Base-by-base conservation (phyloP, 2,113 vertebrate genomes). In the Elephantulus edwardii region DNA sequence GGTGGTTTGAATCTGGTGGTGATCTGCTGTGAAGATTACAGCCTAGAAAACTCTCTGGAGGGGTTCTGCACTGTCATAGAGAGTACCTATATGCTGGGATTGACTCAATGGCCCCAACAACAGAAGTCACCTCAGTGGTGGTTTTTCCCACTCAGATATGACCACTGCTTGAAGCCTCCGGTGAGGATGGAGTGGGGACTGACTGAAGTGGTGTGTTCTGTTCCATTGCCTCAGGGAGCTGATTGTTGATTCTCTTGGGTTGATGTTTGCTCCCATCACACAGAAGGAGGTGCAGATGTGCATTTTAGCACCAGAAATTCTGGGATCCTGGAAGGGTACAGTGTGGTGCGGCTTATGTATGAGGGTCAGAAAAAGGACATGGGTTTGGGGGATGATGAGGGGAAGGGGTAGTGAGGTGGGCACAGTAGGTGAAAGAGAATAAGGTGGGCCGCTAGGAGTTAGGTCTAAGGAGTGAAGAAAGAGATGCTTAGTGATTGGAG, bases 171-270 rank as follows among this genome's bases (percentile, higher is more conserved):
- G 40, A 35, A 81, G 40, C 50, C 44, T 50, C 35, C 19, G 86
- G 60, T 14, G 30, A 22, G 70, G 20, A 7, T 13, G 0, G 8
- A 14, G 13, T 28, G 68, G 22, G 14, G 7, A 56, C 11, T 2
- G 6, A 6, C 68, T 8, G 0, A 2, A 26, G 35, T 33, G 6
- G 17, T 28, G 71, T 20, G 22, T 38, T 6, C 17, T 12, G 54
- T 22, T 60, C 22, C 6, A 0, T 33, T 58, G 4, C 40, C 16
- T 22, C 44, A 35, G 76, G 0, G 35, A 30, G 0, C 0, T 4
- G 20, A 62, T 50, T 7, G 40, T 68, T 11, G 20, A 19, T 33
- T 50, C 54, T 44, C 71, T 46, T 22, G 72, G 48, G 75, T 22
- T 26, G 42, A 12, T 78, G 60, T 22, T 76, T 44, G 8, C 66